phyloP scores from a whole-genome alignment of 2,888 invertebrate species.

The Microplitis deprimator region DNA sequence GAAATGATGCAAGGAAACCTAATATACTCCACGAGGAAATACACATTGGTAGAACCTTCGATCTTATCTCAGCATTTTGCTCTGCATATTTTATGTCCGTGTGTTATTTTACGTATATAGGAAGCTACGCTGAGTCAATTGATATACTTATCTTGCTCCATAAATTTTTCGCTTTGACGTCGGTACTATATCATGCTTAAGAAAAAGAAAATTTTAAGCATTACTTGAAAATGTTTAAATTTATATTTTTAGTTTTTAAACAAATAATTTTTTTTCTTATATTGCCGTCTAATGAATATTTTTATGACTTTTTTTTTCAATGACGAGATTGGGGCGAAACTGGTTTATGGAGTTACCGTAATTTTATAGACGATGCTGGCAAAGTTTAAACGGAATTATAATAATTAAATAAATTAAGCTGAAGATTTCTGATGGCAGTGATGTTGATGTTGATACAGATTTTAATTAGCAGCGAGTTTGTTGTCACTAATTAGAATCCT shows the following conservation, averaged over 20 bases:
- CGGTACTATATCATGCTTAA: constrained; percentile 27
- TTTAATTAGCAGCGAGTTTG: not conserved
- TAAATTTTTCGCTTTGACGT: constrained; percentile 23
- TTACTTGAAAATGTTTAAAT: not conserved
- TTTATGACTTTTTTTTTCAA: not conserved
- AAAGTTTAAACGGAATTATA: not conserved
- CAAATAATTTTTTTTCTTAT: not conserved
- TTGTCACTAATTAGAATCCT: not conserved
- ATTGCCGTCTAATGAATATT: not conserved
- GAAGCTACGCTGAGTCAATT: constrained; percentile 13
- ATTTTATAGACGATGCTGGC: not conserved
- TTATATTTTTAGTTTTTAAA: not conserved
- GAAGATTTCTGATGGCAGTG: not conserved
- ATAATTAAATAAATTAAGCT: not conserved
- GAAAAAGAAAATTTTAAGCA: constrained; percentile 7
- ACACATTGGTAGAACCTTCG: constrained; percentile 29
- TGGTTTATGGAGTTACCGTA: not conserved
- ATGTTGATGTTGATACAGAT: not conserved
- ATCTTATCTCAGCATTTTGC: constrained; percentile 22
- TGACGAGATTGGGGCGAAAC: not conserved
- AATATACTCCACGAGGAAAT: not conserved
- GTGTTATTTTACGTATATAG: constrained; percentile 16
- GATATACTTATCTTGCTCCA: constrained; percentile 28
- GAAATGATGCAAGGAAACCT: not conserved
- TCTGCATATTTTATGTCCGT: constrained; percentile 10